These are phyloP conservation scores for Netelia melanura DNA, from an alignment of 2,888 invertebrate genomes.

Conservation along the genomic window DNA sequence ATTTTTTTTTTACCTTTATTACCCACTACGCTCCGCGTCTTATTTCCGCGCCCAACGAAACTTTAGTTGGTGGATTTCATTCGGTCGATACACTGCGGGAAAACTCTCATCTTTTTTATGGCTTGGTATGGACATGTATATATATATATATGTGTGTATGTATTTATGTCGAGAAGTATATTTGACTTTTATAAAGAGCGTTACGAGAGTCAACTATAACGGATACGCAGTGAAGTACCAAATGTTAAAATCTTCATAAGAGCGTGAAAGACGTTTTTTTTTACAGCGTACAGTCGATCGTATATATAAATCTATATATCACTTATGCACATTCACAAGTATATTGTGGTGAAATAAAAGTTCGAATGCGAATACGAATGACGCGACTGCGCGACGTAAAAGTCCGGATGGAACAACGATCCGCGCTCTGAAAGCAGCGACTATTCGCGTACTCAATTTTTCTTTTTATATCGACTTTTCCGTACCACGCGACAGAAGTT, in stretches of 20 bases:
- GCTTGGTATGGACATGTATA: neutral
- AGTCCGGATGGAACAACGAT: too few relatives aligned
- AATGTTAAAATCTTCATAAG: neutral
- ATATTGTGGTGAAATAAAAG: neutral
- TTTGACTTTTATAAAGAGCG: slow-evolving; percentile 1
- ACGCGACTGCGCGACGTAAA: neutral
- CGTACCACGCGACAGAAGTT: neutral
- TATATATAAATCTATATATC: neutral
- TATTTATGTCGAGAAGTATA: neutral
- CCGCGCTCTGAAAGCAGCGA: too few relatives aligned
- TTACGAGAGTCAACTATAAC: neutral
- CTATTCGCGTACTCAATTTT: neutral
- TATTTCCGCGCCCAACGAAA: slow-evolving; percentile 39
- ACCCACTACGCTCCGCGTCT: slow-evolving; percentile 30
- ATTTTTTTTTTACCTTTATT: slow-evolving; percentile 5
- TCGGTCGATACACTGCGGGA: slow-evolving; percentile 41
- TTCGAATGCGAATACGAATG: neutral
- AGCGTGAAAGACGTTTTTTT: neutral
- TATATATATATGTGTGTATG: neutral
- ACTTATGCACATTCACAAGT: neutral
- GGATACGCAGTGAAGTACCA: neutral
- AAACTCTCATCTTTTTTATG: slow-evolving; percentile 14
- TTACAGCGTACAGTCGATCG: neutral
- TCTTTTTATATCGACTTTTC: slow-evolving; percentile 33
- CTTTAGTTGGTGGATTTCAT: slow-evolving; percentile 63